phyloP scores from a whole-genome alignment of 2,797 vertebrate genomes.

The Cyprinodon diabolis region DNA sequence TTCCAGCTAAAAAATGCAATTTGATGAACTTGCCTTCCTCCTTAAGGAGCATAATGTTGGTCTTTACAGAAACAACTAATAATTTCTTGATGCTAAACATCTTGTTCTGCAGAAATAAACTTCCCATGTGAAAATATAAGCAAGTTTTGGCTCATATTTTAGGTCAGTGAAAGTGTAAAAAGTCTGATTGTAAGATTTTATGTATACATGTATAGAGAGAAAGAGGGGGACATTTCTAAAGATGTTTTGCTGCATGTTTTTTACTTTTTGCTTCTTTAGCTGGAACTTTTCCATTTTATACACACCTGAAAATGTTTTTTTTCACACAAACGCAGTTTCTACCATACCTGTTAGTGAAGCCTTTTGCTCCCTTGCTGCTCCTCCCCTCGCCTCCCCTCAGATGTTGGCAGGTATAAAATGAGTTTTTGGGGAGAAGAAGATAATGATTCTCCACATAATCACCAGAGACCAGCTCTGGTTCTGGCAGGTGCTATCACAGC shows the following conservation, averaged over 20 bases:
- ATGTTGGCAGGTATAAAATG: conserved; percentile 81
- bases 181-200: not conserved
- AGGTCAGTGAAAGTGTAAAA: not conserved
- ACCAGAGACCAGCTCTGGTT: conserved; percentile 77
- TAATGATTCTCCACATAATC: conserved; percentile 82
- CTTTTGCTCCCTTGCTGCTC: conserved; percentile 54
- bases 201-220: no score
- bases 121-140: no score
- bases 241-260: conserved; percentile 8
- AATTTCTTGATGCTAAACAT: not conserved
- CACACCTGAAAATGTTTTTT: conserved; percentile 28
- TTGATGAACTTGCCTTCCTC: not conserved
- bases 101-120: not conserved
- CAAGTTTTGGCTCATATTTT: not conserved
- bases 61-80: not conserved
- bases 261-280: not conserved
- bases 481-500: conserved; percentile 80
- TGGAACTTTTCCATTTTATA: conserved; percentile 2
- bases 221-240: no score
- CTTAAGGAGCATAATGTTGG: not conserved
- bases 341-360: conserved; percentile 64
- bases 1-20: no score
- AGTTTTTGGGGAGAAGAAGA: conserved; percentile 75
- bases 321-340: conserved; percentile 33
- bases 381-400: conserved; percentile 54